Base-by-base conservation (phyloP, 1,140 invertebrate genomes). In the Lepidurus apus region DNA sequence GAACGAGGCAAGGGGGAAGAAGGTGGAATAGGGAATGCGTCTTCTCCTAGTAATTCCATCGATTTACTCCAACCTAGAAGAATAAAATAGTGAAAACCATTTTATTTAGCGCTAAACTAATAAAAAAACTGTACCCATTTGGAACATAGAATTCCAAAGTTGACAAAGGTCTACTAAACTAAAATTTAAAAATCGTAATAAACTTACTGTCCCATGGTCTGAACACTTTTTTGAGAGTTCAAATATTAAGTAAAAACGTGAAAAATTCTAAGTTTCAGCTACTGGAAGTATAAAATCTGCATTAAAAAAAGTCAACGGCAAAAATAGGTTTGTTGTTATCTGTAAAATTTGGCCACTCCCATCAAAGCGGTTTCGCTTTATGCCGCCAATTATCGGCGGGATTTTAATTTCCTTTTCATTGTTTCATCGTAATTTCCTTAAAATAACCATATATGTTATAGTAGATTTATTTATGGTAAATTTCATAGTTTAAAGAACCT, bases 281-380 rank as follows among this genome's bases (percentile, higher is more conserved):
- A 65, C 53, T 21, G 53, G 53, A 65, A 65, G 21, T n/a, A 21
- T 21, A 65, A 65, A 65, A 65, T 65, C 53, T 65, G 21, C 7
- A 21, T 13, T 65, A 21, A 65, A 65, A 65, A 65, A 65, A 65
- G 53, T 65, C 53, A 65, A 65, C 21, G 53, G 3, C 53, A 65
- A 65, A 47, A 65, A 65, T 65, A 65, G 21, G 53, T 65, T 65
- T 65, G 53, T 65, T 65, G 53, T 65, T 65, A 65, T 65, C 53
- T 65, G 53, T 65, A 65, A 65, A 13, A 21, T 65, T 65, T 65
- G 53, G 53, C 53, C 53, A 65, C 53, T 65, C 53, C 53, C 53
- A 65, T 65, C 53, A 65, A 13, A 21, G 53, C 53, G 53, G 53
- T 65, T 65, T 65, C 4, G 53, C 53, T 65, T 13, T n/a, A 13